phyloP scores from a whole-genome alignment of 2,113 vertebrate species.

The Amphilophus citrinellus region DNA sequence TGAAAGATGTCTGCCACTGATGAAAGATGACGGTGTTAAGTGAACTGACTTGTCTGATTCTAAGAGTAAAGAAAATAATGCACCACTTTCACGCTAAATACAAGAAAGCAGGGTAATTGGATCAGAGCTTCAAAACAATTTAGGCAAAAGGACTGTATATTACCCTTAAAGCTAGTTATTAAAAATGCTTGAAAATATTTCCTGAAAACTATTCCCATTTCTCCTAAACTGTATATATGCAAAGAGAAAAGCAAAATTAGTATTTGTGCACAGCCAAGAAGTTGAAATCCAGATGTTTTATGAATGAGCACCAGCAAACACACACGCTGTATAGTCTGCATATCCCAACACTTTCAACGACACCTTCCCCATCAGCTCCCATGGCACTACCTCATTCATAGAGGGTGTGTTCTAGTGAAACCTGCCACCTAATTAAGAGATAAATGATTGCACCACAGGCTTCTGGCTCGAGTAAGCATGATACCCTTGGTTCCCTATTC shows the following conservation, averaged over 20 bases:
- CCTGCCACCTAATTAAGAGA: constrained; percentile 63
- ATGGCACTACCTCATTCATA: constrained; percentile 39
- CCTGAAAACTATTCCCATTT: not conserved
- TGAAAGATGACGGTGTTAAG: constrained; percentile 1
- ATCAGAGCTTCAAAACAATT: not conserved
- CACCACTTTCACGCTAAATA: not conserved
- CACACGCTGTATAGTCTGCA: constrained; percentile 2
- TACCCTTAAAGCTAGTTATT: not conserved
- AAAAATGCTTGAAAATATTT: not conserved
- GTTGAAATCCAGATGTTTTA: constrained; percentile 13
- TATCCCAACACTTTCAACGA: not conserved
- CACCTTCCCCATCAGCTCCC: constrained; percentile 29
- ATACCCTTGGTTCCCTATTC: constrained; percentile 35
- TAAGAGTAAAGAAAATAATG: not conserved
- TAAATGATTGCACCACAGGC: constrained; percentile 45
- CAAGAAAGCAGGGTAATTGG: not conserved
- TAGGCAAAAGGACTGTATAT: not conserved
- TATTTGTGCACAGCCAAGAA: not conserved
- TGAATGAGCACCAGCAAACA: not conserved
- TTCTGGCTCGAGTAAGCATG: constrained; percentile 51
- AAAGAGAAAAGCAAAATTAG: not conserved
- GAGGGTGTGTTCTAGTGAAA: constrained; percentile 30
- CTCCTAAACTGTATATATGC: not conserved
- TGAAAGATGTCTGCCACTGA: not conserved
- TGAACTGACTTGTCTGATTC: constrained; percentile 1